Percentiles rank a stretch among this genome's conserved stretches.
Conservation (phyloP, 1,140 invertebrate genomes). For the Trissolcus basalis region DNA sequence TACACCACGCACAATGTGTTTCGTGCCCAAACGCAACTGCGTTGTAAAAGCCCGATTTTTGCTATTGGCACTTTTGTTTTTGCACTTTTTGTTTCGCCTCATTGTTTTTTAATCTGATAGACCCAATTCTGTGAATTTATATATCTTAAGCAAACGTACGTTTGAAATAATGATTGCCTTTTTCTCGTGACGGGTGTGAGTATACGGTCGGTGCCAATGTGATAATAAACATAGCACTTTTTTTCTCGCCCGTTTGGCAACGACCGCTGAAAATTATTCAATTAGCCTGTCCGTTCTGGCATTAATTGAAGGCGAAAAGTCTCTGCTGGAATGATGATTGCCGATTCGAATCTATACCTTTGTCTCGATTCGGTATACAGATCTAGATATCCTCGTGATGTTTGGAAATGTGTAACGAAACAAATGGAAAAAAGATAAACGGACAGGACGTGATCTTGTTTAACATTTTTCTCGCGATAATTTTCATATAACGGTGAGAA, state of each 20-base stretch:
- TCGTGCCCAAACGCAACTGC: too few species aligned
- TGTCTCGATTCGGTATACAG: conserved; percentile 9
- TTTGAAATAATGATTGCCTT: conserved; percentile 40
- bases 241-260: conserved; percentile 13
- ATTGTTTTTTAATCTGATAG: too few species aligned
- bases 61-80: too few species aligned
- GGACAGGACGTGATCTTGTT: too few species aligned
- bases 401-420: conserved; percentile 1
- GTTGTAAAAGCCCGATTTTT: too few species aligned
- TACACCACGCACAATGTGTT: too few species aligned
- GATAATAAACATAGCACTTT: conserved; percentile 25
- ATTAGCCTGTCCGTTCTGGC: conserved; percentile 36
- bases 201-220: conserved; percentile 33
- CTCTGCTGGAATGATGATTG: conserved; percentile 36
- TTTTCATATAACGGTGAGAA: too few species aligned
- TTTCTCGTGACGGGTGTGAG: conserved; percentile 17
- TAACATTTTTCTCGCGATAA: too few species aligned
- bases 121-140: not conserved
- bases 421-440: not conserved
- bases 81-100: not conserved
- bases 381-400: conserved; percentile 14
- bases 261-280: conserved; percentile 40
- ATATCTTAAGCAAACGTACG: conserved; percentile 12
- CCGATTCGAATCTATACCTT: conserved; percentile 24
- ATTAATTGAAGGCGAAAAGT: conserved; percentile 40